Percentiles rank a stretch among this genome's conserved stretches.
Conservation (phyloP, 2,797 vertebrate genomes). For the Acanthis flammea region DNA sequence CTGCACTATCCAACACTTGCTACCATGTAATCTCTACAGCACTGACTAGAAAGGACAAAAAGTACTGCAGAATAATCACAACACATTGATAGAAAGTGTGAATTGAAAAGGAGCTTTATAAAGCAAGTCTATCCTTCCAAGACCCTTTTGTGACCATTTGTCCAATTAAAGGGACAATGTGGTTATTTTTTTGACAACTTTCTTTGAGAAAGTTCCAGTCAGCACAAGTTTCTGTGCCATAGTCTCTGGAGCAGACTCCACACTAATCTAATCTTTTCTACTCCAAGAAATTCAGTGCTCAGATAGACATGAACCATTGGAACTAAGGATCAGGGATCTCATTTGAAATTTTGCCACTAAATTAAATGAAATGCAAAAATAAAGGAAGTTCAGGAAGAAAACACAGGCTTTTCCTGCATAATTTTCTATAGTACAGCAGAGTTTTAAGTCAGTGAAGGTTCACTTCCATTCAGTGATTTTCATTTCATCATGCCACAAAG, state of each 20-base stretch:
- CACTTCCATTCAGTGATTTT: not conserved
- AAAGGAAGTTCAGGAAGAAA: not conserved
- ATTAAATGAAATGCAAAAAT: not conserved
- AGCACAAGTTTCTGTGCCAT: not conserved
- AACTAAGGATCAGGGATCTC: not conserved
- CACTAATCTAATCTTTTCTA: not conserved
- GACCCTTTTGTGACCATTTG: not conserved
- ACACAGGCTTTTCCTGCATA: not conserved
- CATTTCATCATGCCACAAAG: not conserved
- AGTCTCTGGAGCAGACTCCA: not conserved
- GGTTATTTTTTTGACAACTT: not conserved
- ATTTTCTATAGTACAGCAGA: not conserved
- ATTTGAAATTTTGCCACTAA: not conserved
- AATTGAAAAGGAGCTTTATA: not conserved
- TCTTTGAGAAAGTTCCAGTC: not conserved
- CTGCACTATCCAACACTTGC: not conserved
- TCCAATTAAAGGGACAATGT: not conserved
- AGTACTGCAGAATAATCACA: not conserved
- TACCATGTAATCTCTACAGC: not conserved
- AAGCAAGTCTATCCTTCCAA: not conserved
- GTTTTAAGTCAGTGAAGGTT: not conserved
- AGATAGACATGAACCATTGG: rapidly evolving
- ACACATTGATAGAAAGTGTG: not conserved
- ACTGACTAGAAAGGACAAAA: not conserved
- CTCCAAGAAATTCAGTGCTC: not conserved